Percentiles rank a stretch among this genome's conserved stretches.
Conservation (phyloP, 2,113 vertebrate species). For the Cyanoliseus patagonus region DNA sequence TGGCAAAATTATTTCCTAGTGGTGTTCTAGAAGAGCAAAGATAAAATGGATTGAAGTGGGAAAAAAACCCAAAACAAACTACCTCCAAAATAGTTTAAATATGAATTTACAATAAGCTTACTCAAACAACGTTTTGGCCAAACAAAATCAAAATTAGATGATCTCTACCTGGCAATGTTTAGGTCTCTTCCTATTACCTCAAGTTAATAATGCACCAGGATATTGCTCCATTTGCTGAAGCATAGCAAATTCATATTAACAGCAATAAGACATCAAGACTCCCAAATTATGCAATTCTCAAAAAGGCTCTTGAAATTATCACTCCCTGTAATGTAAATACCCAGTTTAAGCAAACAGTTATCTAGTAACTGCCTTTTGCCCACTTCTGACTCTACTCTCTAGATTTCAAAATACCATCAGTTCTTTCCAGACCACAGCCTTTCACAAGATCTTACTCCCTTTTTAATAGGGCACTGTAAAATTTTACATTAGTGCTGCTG, state of each 20-base stretch:
- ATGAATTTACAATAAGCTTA: background rate
- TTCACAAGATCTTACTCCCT: background rate
- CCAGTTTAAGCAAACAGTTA: background rate
- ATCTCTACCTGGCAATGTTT: background rate
- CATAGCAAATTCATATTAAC: background rate
- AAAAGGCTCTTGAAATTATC: background rate
- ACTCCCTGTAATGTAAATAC: background rate
- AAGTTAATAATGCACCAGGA: background rate
- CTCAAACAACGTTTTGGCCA: background rate
- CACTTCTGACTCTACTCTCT: background rate
- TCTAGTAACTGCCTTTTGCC: background rate
- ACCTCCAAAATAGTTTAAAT: background rate
- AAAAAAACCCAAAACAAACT: rapidly evolving
- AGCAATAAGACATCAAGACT: background rate
- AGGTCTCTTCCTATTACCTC: background rate
- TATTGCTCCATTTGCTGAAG: background rate
- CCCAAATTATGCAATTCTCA: background rate
- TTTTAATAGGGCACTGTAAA: background rate
- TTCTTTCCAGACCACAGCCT: background rate
- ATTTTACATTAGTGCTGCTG: background rate
- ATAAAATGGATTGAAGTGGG: background rate
- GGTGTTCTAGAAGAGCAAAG: background rate
- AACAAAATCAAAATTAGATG: background rate
- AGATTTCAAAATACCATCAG: background rate
- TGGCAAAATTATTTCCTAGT: background rate